Conservation (phyloP, 2,113 vertebrate species). For the Mus musculus region GRCm39 chr13:47863001-47863500, state of each 20-base stretch:
- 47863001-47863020: background rate
- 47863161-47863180: background rate
- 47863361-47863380: background rate
- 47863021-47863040: background rate
- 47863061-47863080: no score
- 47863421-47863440: background rate
- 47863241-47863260: background rate
- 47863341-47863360: background rate
- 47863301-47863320: background rate
- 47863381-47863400: background rate
- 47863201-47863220: background rate
- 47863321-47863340: background rate
- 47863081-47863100: background rate
- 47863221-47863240: background rate
- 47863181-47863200: background rate
- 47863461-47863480: background rate
- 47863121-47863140: background rate
- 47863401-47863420: background rate
- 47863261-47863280: conserved; percentile 1
- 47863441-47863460: background rate
- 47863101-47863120: background rate
- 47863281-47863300: background rate
- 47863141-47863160: background rate
- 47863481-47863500: background rate
- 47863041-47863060: background rate